Percentiles rank a stretch among this genome's conserved stretches.
These are phyloP conservation scores for Petaurus breviceps DNA, from an alignment of 2,113 vertebrate genomes.

Conservation along the genomic window DNA sequence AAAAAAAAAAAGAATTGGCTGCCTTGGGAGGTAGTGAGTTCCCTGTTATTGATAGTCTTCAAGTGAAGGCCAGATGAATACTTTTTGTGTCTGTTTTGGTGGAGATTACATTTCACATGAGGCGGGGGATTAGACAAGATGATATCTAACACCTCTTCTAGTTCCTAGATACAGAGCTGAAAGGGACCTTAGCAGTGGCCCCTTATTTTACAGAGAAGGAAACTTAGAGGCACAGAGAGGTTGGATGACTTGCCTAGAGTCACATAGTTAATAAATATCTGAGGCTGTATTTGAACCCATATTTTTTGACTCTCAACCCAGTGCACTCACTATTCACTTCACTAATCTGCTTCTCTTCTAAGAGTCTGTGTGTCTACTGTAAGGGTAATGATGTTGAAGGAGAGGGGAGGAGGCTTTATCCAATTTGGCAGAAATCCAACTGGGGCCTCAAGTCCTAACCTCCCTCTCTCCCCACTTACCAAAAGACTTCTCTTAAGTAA, in stretches of 20 bases:
- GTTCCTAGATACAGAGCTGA: too few species aligned
- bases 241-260: too few species aligned
- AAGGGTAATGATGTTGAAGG: not conserved
- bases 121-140: not conserved
- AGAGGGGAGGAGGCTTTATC: not conserved
- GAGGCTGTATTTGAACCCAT: not conserved
- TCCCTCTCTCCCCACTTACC: not conserved
- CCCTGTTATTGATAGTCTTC: not conserved
- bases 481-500: constrained; percentile 14
- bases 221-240: too few species aligned
- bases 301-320: not conserved
- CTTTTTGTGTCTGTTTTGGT: not conserved
- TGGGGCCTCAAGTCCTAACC: not conserved
- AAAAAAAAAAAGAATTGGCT: too few species aligned
- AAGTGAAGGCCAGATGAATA: not conserved
- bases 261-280: too few species aligned
- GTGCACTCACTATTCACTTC: not conserved
- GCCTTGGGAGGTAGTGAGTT: not conserved
- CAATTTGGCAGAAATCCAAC: constrained; percentile 29
- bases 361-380: not conserved
- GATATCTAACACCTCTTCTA: not conserved
- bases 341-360: not conserved
- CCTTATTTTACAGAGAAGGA: too few species aligned
- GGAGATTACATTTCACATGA: not conserved
- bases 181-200: too few species aligned